Evolutionary conservation across 2,888 invertebrate species (phyloP), one percentile per base, ranked within the genome.

Genomic region (Drosophila kuntzei): DNA sequence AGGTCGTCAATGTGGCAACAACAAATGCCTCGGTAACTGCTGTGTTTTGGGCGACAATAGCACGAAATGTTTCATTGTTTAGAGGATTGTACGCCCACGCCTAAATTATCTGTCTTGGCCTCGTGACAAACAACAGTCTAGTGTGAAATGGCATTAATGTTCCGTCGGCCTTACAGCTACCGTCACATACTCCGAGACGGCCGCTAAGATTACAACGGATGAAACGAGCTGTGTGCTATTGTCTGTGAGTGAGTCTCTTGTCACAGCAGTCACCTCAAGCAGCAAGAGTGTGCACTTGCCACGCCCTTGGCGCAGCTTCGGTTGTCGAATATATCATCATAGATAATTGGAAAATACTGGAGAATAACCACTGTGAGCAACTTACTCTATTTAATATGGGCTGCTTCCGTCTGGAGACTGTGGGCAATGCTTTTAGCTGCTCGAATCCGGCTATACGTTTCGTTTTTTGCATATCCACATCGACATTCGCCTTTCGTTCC

Each of bases 361-460:
- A 20, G 11, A 16, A 12, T n/a, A 9, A 43, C 3, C 9, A 6
- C 11, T 37, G 32, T 16, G 3, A 6, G 1, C 4, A 34, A 71
- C 84, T 89, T 82, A 92, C 92, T 74, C 83, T 87, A 25, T 87
- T 88, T 2, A 90, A 12, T 22, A 84, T 65, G 70, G 94, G 94
- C 49, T 95, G 90, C 87, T 93, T 93, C 71, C 93, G 94, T 25
- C 94, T 93, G 61, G 81, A 63, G 2, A 88, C 50, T 5, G 65
- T 76, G 1, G 90, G 90, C 3, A 90, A 20, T 2, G 79, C 80
- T 12, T 89, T 77, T 2, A 95, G 91, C 79, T 95, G 94, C 82
- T 96, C 96, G 80, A 62, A 96, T 90, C 94, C 39, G 0, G 67
- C 27, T 93, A 90, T 80, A 16, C 79, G 67, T 12, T 76, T 76